Evolutionary conservation across 1,140 invertebrate species (phyloP).

Genomic region (Ooceraea biroi): DNA sequence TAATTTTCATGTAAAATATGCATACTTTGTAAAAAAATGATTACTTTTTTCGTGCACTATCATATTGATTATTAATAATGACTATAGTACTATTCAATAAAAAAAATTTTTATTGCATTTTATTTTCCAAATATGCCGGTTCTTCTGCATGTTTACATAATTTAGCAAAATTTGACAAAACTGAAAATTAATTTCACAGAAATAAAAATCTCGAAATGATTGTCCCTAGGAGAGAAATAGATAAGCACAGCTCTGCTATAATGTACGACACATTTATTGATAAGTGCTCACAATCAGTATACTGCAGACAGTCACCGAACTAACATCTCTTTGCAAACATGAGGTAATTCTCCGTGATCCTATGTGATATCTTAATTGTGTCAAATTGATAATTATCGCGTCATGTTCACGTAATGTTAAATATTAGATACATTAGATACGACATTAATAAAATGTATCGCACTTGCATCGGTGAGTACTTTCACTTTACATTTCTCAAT

Average conservation of each 20-base stretch:
- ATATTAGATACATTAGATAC: not conserved
- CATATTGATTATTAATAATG: no score
- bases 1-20: not conserved
- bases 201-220: no score
- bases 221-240: not conserved
- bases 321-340: not conserved
- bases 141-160: no score
- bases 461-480: no score
- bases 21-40: not conserved
- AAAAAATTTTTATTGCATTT: no score
- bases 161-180: no score
- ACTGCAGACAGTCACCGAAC: not conserved
- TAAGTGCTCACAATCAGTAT: not conserved
- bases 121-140: no score
- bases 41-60: no score
- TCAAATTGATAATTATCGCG: not conserved
- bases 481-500: no score
- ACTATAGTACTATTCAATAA: no score
- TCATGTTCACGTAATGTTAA: not conserved
- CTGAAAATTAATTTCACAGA: no score
- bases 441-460: no score
- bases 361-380: not conserved
- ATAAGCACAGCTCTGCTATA: not conserved
- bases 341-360: not conserved
- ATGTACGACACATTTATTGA: not conserved